Conservation (phyloP, 2,888 invertebrate genomes). For the Gastrophysa polygoni region DNA sequence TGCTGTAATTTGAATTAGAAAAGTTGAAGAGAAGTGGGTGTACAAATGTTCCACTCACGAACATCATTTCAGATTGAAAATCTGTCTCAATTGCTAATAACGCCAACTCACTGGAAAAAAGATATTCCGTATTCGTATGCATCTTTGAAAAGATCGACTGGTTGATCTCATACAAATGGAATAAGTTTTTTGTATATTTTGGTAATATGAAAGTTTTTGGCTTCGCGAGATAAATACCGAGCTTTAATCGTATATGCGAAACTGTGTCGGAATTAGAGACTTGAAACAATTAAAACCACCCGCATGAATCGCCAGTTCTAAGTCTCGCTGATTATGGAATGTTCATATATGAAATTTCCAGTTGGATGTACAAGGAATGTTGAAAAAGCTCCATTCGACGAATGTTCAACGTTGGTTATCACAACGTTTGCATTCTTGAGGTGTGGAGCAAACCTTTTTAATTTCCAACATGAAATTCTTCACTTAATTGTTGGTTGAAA, state of each 20-base stretch:
- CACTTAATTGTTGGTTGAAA: no score
- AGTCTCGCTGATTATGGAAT: conserved; percentile 54
- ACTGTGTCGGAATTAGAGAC: conserved; percentile 24
- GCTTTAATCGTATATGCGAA: conserved; percentile 6
- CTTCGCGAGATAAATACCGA: background rate
- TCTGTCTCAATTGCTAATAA: no score
- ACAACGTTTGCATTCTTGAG: conserved; percentile 52
- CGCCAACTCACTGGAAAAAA: no score
- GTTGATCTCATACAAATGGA: no score
- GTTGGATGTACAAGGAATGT: conserved; percentile 56
- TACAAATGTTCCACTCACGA: no score
- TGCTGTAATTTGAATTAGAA: no score
- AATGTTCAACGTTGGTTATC: conserved; percentile 49
- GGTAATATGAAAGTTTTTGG: background rate
- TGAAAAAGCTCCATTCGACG: conserved; percentile 54
- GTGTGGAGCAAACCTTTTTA: conserved; percentile 42
- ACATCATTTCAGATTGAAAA: no score
- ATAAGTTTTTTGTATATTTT: no score
- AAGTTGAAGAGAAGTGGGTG: no score
- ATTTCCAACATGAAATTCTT: conserved; percentile 25
- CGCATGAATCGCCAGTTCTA: conserved; percentile 51
- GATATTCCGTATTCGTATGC: no score
- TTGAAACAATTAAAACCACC: conserved; percentile 48
- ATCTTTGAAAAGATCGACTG: no score
- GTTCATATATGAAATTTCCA: conserved; percentile 56